Evolutionary conservation across 1,140 invertebrate genomes (phyloP), one percentile per base, ranked within the genome.

Genomic region (Drosophila arawakana): DNA sequence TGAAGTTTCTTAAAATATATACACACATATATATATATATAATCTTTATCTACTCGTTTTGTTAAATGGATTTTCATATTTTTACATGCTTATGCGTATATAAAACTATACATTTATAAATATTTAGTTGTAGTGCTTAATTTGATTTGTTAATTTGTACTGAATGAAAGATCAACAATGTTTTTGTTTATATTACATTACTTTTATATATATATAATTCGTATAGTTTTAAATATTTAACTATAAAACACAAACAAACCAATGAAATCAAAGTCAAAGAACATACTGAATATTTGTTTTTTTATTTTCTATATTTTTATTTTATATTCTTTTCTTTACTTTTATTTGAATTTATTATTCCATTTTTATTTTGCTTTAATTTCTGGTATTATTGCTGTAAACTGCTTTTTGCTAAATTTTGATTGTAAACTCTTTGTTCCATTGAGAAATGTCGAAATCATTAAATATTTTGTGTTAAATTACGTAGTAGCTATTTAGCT

Each of bases 1-100:
- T 86, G 83, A 88, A 86, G 83, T 88, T 88, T 63, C 76, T 60
- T 34, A 67, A 30, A 35, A 2, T 35, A 15, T 15, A 70, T 25
- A 58, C 30, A 66, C 37, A 35, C 35, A 58, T 46, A 63, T 37
- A 15, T 25, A 25, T 39, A 61, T 72, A 80, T 52, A 58, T 57
- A 71, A 71, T 60, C 62, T 66, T 44, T 65, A 15, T 15, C 15
- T 15, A 84, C 69, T 79, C 73, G 83, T 88, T 85, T 82, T 86
- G 83, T 86, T 86, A 71, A 88, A 88, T 88, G 82, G 82, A 86
- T 82, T 88, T 72, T 57, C 47, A 71, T 35, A 39, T 11, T 65
- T 61, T 73, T 37, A 59, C 83, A 83, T 67, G 80, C 80, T 15
- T 43, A 66, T 47, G 18, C 44, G 54, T 69, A 78, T 74, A 85